Conservation (phyloP, 53 echinoderm and acorn worm species). For the Stichopus horrens region DNA sequence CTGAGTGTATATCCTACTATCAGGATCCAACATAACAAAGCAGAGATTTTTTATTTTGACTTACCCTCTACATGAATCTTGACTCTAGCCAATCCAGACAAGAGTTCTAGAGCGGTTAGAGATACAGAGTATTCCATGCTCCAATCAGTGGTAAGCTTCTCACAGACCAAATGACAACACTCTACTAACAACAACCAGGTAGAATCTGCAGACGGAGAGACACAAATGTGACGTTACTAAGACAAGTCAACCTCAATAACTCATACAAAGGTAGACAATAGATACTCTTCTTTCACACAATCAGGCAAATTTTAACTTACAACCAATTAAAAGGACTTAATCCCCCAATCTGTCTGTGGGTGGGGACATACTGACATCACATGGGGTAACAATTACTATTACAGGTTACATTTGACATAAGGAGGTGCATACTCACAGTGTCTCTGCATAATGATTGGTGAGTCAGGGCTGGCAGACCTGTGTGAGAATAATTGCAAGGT, state of each 20-base stretch:
- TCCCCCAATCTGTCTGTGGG: too few relatives aligned
- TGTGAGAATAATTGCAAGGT: not conserved
- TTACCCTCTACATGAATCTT: conserved; percentile 83
- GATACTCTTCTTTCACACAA: too few relatives aligned
- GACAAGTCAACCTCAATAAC: too few relatives aligned
- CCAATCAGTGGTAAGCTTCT: conserved; percentile 86
- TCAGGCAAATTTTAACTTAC: too few relatives aligned
- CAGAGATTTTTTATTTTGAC: not conserved
- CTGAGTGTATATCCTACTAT: too few relatives aligned
- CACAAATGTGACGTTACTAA: not conserved
- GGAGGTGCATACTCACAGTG: not conserved
- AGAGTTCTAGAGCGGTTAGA: conserved; percentile 90
- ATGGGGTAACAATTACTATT: too few relatives aligned
- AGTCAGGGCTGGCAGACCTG: conserved; percentile 21
- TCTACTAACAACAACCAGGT: conserved; percentile 94
- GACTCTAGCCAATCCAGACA: conserved; percentile 91
- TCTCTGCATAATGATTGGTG: conserved; percentile 23
- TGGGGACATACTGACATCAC: too few relatives aligned
- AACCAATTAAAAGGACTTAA: too few relatives aligned
- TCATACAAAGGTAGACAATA: too few relatives aligned
- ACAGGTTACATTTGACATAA: too few relatives aligned
- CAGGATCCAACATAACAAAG: too few relatives aligned
- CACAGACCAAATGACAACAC: conserved; percentile 93
- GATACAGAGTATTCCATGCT: conserved; percentile 84
- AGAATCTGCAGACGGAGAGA: conserved; percentile 55